Evolutionary conservation across 2,113 vertebrate species (phyloP), one percentile per base, ranked within the genome.

Genomic region (Neotragus moschatus): DNA sequence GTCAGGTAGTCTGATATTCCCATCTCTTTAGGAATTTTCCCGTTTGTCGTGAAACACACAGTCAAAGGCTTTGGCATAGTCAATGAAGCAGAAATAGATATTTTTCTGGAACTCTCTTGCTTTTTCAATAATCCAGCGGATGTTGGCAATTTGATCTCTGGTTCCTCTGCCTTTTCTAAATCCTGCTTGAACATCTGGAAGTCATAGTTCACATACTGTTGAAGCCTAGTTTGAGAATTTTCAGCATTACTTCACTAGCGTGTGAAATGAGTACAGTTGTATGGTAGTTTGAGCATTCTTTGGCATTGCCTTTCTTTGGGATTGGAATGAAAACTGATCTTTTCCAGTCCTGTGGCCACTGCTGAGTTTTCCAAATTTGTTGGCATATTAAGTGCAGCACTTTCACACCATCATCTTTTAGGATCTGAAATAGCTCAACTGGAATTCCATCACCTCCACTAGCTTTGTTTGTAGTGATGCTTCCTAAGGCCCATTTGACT

Each of bases 81-180:
- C 66, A 70, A 12, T 36, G n/a, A 36, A 36, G 66, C 66, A 70
- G n/a, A 70, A 70, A 5, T 70, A 70, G 19, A 70, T 23, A 5
- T 36, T 70, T 70, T 70, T 70, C n/a, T 12, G 66, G n/a, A 70
- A 36, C 1, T 70, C 17, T 36, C 17, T 70, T 23, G 66, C n/a
- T 70, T 70, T 70, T 36, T 23, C 10, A 0, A 23, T 11, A 5
- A 70, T 12, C n/a, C 9, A 70, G 2, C 1, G 1, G 66, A 39
- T 70, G 63, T 23, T 70, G n/a, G n/a, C 19, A 70, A 12, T 70
- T 36, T 70, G n/a, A 36, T 12, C 19, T 70, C 19, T 70, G 66
- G n/a, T 70, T 70, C 66, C 9, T 70, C 10, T 39, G 19, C 5
- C 66, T 23, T 70, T 70, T 70, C 66, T 70, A 70, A 70, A 70